These are phyloP conservation scores for Bolinopsis microptera DNA, from an alignment of 37 sponge, comb jelly and placozoan species.

Conservation along the genomic window DNA sequence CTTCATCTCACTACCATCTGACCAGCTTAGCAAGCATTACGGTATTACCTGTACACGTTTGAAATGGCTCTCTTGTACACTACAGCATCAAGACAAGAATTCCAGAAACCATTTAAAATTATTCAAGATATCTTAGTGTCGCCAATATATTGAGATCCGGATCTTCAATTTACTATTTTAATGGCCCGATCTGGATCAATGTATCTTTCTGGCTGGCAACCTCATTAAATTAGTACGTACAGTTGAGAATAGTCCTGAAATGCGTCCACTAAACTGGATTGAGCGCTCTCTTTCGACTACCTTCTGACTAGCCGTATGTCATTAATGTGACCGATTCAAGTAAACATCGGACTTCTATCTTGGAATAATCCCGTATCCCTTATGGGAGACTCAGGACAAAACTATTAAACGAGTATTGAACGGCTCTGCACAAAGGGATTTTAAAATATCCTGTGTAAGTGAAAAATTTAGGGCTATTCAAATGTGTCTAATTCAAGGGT, in stretches of 20 bases:
- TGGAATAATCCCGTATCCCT: background rate
- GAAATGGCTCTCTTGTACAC: background rate
- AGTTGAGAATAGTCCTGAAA: background rate
- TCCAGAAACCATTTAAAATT: background rate
- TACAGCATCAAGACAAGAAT: too few relatives aligned
- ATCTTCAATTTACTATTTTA: background rate
- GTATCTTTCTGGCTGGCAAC: background rate
- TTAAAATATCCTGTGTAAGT: background rate
- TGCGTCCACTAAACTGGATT: background rate
- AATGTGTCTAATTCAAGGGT: background rate
- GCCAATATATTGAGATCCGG: background rate
- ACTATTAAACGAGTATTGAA: background rate
- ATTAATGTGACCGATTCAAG: background rate
- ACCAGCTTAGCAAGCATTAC: background rate
- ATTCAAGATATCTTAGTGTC: background rate
- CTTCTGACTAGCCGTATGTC: background rate
- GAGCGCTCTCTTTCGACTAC: background rate
- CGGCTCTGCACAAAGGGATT: background rate
- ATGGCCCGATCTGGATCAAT: background rate
- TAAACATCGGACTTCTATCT: background rate
- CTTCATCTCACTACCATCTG: too few relatives aligned
- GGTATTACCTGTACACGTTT: background rate
- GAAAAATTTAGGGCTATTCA: slow-evolving; percentile 26
- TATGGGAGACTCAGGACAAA: background rate
- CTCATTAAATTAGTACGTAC: background rate